These are phyloP conservation scores for Pithys albifrons DNA, from an alignment of 2,113 vertebrate genomes.

Conservation along the genomic window DNA sequence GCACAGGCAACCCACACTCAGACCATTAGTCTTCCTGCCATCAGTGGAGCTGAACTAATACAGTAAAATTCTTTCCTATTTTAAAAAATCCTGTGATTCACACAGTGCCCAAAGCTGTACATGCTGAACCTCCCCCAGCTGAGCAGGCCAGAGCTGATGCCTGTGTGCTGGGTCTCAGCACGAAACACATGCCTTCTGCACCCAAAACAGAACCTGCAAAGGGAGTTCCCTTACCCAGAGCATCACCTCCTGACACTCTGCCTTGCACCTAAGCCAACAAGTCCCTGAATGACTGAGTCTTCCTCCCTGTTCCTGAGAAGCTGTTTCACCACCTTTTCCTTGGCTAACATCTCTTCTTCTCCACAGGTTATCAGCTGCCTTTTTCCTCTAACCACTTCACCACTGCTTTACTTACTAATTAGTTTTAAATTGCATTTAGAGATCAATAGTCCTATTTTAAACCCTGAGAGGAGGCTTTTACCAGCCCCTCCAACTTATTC, in stretches of 20 bases:
- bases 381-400: neutral
- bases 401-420: neutral
- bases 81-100: neutral
- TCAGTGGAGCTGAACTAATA: neutral
- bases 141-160: neutral
- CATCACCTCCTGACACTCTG: neutral
- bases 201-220: neutral
- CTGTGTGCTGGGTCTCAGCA: neutral
- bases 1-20: fast-evolving
- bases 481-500: neutral
- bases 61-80: neutral
- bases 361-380: neutral
- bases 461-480: neutral
- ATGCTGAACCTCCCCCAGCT: fast-evolving
- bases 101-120: neutral
- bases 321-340: neutral
- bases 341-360: neutral
- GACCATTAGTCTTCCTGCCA: neutral
- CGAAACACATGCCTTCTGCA: fast-evolving
- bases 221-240: neutral
- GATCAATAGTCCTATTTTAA: neutral
- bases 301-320: neutral
- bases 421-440: neutral
- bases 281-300: neutral
- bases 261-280: neutral